Conservation (phyloP, 2,888 invertebrate genomes). For the Melangyna quadrimaculata region DNA sequence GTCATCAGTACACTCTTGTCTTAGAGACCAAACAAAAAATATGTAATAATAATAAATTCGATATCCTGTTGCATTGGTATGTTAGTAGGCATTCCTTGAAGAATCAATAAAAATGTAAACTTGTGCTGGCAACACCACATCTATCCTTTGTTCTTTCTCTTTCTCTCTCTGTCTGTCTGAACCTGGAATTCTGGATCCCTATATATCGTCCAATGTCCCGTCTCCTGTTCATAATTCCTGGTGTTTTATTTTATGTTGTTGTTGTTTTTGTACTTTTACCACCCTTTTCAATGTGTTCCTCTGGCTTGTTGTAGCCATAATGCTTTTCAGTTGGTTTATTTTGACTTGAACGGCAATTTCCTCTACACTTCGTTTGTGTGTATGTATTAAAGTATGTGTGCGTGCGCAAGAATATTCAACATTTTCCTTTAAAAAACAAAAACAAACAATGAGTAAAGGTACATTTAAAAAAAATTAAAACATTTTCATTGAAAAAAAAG, state of each 20-base stretch:
- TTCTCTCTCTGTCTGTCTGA: neutral
- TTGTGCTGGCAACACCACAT: neutral
- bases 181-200: neutral
- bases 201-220: neutral
- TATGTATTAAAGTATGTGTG: neutral
- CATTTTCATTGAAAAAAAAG: neutral
- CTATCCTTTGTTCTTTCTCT: neutral
- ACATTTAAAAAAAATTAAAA: neutral
- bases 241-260: too few species aligned
- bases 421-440: slow-evolving; percentile 24
- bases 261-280: too few species aligned
- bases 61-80: slow-evolving; percentile 6
- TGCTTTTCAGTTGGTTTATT: slow-evolving; percentile 17
- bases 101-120: neutral
- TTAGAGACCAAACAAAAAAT: neutral
- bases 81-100: neutral
- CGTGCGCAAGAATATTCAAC: slow-evolving; percentile 51
- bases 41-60: neutral
- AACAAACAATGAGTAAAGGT: neutral
- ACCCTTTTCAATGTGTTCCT: neutral
- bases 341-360: slow-evolving; percentile 44
- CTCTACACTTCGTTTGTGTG: neutral
- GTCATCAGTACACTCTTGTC: neutral
- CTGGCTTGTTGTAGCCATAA: neutral
- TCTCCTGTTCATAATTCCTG: neutral